Evolutionary conservation across 1,140 invertebrate species (phyloP).

Genomic region (Heliothis virescens): DNA sequence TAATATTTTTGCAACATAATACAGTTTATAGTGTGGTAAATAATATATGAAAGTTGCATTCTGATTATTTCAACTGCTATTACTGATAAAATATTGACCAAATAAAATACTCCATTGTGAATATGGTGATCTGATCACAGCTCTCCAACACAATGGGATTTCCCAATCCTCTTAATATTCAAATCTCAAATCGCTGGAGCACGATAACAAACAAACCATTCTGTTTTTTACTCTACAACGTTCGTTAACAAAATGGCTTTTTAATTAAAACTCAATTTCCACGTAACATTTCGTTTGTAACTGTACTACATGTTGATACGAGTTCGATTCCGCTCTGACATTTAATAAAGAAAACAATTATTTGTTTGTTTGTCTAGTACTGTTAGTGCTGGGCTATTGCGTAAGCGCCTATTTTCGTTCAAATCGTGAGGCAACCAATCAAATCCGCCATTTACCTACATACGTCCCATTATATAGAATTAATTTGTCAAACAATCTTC

Average conservation of each 20-base stretch:
- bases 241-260: slow-evolving; percentile 9
- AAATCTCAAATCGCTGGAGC: not conserved
- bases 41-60: too few species aligned
- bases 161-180: slow-evolving; percentile 6
- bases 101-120: not conserved
- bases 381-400: slow-evolving; percentile 12
- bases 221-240: not conserved
- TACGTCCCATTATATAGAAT: slow-evolving; percentile 49
- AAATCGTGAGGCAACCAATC: slow-evolving; percentile 7
- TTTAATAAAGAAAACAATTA: slow-evolving; percentile 47
- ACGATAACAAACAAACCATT: slow-evolving; percentile 1
- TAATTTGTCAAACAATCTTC: slow-evolving; percentile 45
- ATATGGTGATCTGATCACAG: not conserved
- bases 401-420: slow-evolving; percentile 17
- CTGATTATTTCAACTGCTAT: too few species aligned
- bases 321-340: slow-evolving; percentile 36
- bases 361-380: slow-evolving; percentile 37
- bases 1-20: too few species aligned
- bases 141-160: not conserved
- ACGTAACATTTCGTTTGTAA: slow-evolving; percentile 28
- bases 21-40: too few species aligned
- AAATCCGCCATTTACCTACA: slow-evolving; percentile 48
- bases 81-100: not conserved
- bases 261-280: slow-evolving; percentile 44
- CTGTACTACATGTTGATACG: slow-evolving; percentile 28